Evolutionary conservation across 2,888 invertebrate species (phyloP), one percentile per base, ranked within the genome.

Genomic region (Drosophila prolongata): DNA sequence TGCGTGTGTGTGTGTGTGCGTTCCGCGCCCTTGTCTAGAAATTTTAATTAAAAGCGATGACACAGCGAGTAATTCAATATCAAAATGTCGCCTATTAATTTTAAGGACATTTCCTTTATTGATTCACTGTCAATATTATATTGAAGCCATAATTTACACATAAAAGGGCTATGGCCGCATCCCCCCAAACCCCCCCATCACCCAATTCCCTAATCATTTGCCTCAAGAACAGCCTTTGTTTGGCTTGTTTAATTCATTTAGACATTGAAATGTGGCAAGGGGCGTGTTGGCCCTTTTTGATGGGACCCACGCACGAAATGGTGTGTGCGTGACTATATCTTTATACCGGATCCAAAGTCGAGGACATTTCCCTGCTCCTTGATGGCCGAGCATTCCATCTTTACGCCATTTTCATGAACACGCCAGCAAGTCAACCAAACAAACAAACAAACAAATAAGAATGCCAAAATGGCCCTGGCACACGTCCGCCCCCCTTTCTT

Each of bases 31-130:
- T 83, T 75, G 84, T 84, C 84, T 87, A 71, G 77, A 89, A 89
- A 88, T 90, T 90, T 90, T 90, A 90, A 90, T 90, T 90, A 90
- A 90, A 90, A 90, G 90, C 90, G 88, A 90, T 91, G 90, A 90
- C 90, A 91, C 84, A 90, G 90, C 89, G 86, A 80, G 88, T 91
- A 90, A 91, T 90, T 88, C 83, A 78, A 89, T 89, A 90, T 89
- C 89, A 86, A 89, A 89, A 89, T 90, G 87, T 83, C 86, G 87
- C 79, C 89, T 89, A 89, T 90, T 90, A 90, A 89, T 90, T 90
- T 89, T 78, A 80, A 89, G 87, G 81, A 78, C 86, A 85, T 90
- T 89, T 90, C 81, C 87, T 84, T 86, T 82, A 89, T 89, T 84
- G 90, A 89, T 82, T 80, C 84, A 84, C 80, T 89, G 88, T 87